Evolutionary conservation across 2,888 invertebrate species (phyloP), one percentile per base, ranked within the genome.

Genomic region (Andrena fulva): DNA sequence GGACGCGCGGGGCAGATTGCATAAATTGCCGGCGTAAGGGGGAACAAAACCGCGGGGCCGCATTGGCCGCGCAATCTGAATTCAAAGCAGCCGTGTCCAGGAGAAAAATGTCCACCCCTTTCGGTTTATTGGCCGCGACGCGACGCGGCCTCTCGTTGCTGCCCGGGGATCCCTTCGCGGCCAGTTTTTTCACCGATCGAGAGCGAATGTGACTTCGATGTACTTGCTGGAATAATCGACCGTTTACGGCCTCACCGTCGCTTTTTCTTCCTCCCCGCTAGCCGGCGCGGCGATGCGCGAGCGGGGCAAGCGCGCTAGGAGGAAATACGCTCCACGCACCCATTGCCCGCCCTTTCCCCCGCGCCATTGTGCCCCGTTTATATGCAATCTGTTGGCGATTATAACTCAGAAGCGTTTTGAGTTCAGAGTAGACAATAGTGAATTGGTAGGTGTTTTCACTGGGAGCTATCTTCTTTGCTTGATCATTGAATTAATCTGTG

Each of bases 21-120:
- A 93, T 93, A 93, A 92, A 93, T 93, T 91, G 91, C 88, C 90
- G 82, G 84, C 84, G 74, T 73, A 86, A 87, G 84, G 80, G 56
- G 83, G 87, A 93, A 91, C 91, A 91, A 92, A 91, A 92, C 88
- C 89, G 91, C 91, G 90, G 91, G 89, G 59, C 84, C 84, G 85
- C 88, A 79, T 70, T 54, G 86, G 78, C 84, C 80, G 88, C 87
- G 91, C 91, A 93, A 93, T 92, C 92, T 93, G 93, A 93, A 93
- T 93, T 93, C 91, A 93, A 93, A 93, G 92, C 91, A 88, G 90
- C 87, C 85, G 80, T 82, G 83, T 77, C 69, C 78, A 72, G 83
- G 73, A 72, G 84, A 84, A 82, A 85, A 87, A 89, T 84, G 86
- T 83, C 84, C 81, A 77, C 81, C 87, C 86, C 82, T 72, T 79